Evolutionary conservation across 1,140 invertebrate species (phyloP), one percentile per base, ranked within the genome.

Genomic region (Zaprionus taronus): DNA sequence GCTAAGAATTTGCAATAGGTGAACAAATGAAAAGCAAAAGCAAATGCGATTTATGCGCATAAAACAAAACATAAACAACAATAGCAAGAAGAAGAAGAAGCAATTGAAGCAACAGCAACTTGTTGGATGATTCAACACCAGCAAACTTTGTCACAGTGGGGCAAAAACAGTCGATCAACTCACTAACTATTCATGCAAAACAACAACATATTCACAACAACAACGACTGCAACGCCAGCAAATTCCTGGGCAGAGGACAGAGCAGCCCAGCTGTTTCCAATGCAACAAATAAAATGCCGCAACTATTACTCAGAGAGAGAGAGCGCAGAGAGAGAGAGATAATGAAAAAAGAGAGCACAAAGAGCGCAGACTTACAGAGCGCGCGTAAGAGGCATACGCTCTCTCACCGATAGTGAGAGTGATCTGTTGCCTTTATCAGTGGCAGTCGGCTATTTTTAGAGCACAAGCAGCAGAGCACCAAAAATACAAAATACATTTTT

Each of bases 11-110:
- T 62, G 77, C 69, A 53, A 71, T 78, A 69, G 75, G 75, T 75
- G 61, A 72, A 61, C 66, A 44, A 74, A 56, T 72, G 47, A 58
- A 73, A 70, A 75, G 63, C 51, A 58, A 73, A 72, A 75, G 63
- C 75, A 79, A 85, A 80, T 80, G 69, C 77, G 65, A 86, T 87
- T 87, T 83, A 83, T 84, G 81, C 77, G 80, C 86, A 72, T 73
- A 87, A 79, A 66, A 56, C 69, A 80, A 71, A 86, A 69, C 78
- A 73, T 58, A 76, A 26, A 63, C 60, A 83, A 67, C 67, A 68
- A 65, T 57, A 68, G 41, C 47, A 64, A 72, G 57, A 49, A 69
- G 63, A 49, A 69, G 63, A 47, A 79, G 20, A 51, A 51, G 60
- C 57, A 60, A 26, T 51, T 62, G 60, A 62, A 60, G 41, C 51